phyloP scores from a whole-genome alignment of 2,797 vertebrate species.

The Amphiprion clarkii region DNA sequence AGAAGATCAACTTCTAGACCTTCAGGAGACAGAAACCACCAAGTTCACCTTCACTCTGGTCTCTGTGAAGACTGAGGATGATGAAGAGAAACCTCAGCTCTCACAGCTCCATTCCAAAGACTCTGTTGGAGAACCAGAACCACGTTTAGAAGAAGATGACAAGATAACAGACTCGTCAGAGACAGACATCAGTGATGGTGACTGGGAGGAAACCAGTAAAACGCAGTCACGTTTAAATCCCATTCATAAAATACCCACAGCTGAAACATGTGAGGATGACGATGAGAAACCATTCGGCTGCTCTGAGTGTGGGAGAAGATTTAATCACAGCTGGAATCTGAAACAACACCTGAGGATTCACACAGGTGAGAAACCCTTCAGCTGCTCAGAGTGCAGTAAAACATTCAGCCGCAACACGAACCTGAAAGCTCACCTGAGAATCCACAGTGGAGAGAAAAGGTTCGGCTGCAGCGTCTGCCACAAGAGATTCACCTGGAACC shows the following conservation, averaged over 20 bases:
- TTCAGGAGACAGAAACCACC: no score
- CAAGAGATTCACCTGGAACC: constrained; percentile 2
- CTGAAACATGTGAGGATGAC: no score
- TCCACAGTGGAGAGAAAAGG: constrained; percentile 1
- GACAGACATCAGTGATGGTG: background rate
- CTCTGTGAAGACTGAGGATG: no score
- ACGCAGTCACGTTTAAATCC: background rate
- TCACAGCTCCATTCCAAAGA: background rate
- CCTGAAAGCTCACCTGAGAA: background rate
- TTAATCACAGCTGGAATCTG: constrained; percentile 15
- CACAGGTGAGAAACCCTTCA: background rate
- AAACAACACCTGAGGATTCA: background rate
- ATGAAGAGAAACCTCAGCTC: constrained; percentile 12
- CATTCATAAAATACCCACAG: no score
- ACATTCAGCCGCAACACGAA: background rate
- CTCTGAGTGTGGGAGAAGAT: background rate
- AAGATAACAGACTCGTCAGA: background rate
- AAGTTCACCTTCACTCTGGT: fast-evolving
- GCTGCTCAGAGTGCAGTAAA: background rate
- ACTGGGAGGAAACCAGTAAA: fast-evolving
- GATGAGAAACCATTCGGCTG: background rate
- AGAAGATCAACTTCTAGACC: no score
- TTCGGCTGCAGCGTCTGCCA: constrained; percentile 1
- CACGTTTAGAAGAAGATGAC: no score
- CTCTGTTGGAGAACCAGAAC: fast-evolving